Evolutionary conservation across 2,797 vertebrate species (phyloP).

Genomic region (Galago senegalensis): DNA sequence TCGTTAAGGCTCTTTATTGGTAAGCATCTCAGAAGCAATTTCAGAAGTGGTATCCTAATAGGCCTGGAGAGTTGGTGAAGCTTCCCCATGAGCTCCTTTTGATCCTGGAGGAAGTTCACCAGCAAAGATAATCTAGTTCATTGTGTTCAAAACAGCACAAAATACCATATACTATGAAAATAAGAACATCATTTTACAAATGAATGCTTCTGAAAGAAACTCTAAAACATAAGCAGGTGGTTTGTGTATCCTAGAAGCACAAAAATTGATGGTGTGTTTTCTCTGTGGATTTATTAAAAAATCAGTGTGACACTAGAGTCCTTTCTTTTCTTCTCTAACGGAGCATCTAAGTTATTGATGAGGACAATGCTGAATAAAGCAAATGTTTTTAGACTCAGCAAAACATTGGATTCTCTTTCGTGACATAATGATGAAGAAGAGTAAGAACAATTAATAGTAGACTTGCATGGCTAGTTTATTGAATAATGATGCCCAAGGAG

Average conservation of each 20-base stretch:
- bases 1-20: conserved; percentile 31
- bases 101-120: neutral
- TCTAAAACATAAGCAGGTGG: conserved; percentile 44
- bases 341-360: neutral
- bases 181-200: conserved; percentile 44
- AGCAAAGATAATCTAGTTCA: conserved; percentile 42
- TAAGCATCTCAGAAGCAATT: conserved; percentile 2
- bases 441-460: neutral
- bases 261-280: neutral
- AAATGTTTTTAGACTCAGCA: neutral
- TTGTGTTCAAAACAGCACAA: neutral
- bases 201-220: conserved; percentile 27
- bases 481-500: neutral
- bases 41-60: neutral
- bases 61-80: neutral
- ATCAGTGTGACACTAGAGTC: neutral
- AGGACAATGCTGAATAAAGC: neutral
- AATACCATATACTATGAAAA: conserved; percentile 48
- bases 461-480: neutral
- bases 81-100: neutral
- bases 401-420: neutral
- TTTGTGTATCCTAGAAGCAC: conserved; percentile 26
- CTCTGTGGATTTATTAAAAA: conserved; percentile 57
- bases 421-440: neutral
- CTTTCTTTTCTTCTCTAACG: neutral